A percentile compares a stretch with the other conserved stretches of the same genome.
phyloP scores from a whole-genome alignment of 1,140 invertebrate genomes.

The Antheraea pernyi region DNA sequence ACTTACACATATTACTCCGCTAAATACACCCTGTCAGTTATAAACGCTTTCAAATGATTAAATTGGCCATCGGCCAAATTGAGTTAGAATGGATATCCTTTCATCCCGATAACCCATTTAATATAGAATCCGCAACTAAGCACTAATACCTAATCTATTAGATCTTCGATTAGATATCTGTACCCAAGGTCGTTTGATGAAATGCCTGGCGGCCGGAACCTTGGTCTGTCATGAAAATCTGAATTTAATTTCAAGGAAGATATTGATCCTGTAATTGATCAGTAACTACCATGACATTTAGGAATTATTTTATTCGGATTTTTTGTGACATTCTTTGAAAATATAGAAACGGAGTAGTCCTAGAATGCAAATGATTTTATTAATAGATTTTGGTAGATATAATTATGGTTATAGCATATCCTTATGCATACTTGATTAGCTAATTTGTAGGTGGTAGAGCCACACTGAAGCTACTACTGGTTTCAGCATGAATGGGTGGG shows the following conservation, averaged over 20 bases:
- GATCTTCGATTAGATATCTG: neutral
- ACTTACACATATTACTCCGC: neutral
- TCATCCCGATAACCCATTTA: neutral
- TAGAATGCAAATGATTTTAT: no score
- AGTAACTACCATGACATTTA: neutral
- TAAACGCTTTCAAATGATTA: constrained; percentile 2
- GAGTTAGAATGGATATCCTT: neutral
- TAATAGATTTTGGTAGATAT: no score
- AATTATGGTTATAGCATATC: no score
- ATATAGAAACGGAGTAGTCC: no score
- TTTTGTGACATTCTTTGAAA: no score
- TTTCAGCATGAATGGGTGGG: no score
- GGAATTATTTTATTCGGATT: no score
- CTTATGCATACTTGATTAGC: no score
- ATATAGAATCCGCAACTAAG: constrained; percentile 2
- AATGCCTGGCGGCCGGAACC: neutral
- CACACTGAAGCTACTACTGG: no score
- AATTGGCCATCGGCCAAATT: neutral
- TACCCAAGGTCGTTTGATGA: neutral
- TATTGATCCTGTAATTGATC: neutral
- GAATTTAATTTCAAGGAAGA: neutral
- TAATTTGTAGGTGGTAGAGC: no score
- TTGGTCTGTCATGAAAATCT: neutral
- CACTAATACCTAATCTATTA: constrained; percentile 1
- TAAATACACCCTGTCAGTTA: neutral